Evolutionary conservation across 1,140 invertebrate genomes (phyloP), one percentile per base, ranked within the genome.

Genomic region (Drosophila nasuta): DNA sequence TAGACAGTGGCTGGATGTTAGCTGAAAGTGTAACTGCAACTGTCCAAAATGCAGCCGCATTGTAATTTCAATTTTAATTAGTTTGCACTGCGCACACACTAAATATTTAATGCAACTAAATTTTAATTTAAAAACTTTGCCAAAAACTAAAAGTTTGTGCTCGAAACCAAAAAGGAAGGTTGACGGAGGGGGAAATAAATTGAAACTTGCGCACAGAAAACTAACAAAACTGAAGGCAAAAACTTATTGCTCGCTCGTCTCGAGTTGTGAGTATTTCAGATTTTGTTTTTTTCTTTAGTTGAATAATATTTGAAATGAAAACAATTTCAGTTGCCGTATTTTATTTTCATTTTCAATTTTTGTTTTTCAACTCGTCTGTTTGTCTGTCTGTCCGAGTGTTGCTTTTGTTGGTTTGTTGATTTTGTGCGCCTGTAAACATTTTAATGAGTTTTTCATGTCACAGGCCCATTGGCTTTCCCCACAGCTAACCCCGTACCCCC

Each of bases 371-470:
- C 58, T 63, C 45, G 63, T 28, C 62, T 25, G 28, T 65, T 56
- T 66, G 73, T 87, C 72, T 75, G 75, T 48, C 58, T 66, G 69
- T 72, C 15, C 58, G 72, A 48, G 11, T 43, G 43, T 75, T 41
- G 65, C 56, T 69, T 85, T 86, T 82, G 67, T 82, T 86, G 77
- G 68, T 89, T 75, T 88, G 85, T 85, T 89, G 82, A 78, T 88
- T 78, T 74, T 85, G 75, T 85, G 86, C 72, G 85, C 81, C 81
- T 89, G 89, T 89, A 91, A 91, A 91, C 89, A 91, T 89, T 91
- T 91, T 91, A 91, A 91, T 91, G 89, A 91, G 89, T 91, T 91
- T 91, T 89, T 85, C 89, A 89, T 91, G 82, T 91, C 78, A 66
- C 66, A 49, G 67, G 60, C 77, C 75, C 65, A 62, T 68, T 58